These are phyloP conservation scores for Mycalesis mineus DNA, from an alignment of 2,888 invertebrate genomes.

Conservation along the genomic window DNA sequence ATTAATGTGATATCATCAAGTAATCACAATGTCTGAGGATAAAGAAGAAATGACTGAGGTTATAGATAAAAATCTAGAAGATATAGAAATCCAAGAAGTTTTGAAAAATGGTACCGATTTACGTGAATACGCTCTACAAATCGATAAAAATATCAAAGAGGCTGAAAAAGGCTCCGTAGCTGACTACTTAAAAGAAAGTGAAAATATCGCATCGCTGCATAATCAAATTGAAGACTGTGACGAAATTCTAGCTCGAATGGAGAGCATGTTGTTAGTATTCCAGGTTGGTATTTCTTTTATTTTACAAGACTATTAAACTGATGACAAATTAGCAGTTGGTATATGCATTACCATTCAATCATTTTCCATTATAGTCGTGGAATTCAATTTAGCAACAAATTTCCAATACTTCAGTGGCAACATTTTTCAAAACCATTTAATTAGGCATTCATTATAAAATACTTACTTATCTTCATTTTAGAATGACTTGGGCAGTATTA, in stretches of 20 bases:
- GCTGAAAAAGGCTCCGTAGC: constrained; percentile 92
- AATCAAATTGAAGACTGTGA: constrained; percentile 98
- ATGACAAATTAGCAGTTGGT: too few species aligned
- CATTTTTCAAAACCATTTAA: too few species aligned
- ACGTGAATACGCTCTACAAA: constrained; percentile 94
- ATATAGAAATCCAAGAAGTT: constrained; percentile 95
- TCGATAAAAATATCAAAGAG: constrained; percentile 93
- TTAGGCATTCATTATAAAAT: too few species aligned
- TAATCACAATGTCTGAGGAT: constrained; percentile 46
- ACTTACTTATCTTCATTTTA: constrained; percentile 50
- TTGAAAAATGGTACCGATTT: constrained; percentile 95
- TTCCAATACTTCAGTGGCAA: too few species aligned
- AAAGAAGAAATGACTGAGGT: constrained; percentile 62
- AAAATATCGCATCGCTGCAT: constrained; percentile 95
- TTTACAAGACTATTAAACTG: too few species aligned
- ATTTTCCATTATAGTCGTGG: too few species aligned
- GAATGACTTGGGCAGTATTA: constrained; percentile 97
- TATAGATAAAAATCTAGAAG: constrained; percentile 84
- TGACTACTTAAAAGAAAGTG: constrained; percentile 95
- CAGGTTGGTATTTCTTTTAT: constrained; percentile 72
- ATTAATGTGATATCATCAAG: too few species aligned
- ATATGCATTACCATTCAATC: too few species aligned
- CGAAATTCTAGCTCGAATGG: constrained; percentile 92
- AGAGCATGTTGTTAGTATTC: constrained; percentile 84
- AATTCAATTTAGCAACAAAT: too few species aligned